Evolutionary conservation across 2,113 vertebrate species (phyloP).

Genomic region (Tachysurus fulvidraco): DNA sequence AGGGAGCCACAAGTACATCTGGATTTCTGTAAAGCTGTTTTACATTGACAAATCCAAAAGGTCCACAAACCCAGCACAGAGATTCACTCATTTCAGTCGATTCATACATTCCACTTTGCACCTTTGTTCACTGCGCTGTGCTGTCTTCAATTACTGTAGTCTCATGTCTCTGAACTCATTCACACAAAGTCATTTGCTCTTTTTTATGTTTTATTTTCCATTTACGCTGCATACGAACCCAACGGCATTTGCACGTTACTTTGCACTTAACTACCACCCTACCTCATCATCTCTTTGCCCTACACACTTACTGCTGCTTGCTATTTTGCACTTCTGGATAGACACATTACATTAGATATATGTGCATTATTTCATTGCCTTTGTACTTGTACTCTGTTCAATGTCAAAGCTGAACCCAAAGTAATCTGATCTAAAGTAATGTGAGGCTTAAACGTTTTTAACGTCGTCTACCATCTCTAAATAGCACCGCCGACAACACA

Average conservation of each 20-base stretch:
- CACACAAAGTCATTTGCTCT: background rate
- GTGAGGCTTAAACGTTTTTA: background rate
- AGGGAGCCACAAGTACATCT: background rate
- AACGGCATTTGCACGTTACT: background rate
- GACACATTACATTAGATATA: too few species aligned
- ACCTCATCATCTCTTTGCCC: background rate
- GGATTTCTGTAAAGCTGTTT: background rate
- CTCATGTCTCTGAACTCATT: background rate
- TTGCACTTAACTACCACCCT: background rate
- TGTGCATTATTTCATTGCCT: background rate
- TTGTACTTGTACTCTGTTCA: background rate
- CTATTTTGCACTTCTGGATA: background rate
- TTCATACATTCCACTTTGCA: background rate
- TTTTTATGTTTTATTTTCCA: background rate
- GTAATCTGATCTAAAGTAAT: background rate
- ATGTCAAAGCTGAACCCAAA: background rate
- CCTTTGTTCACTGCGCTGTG: background rate
- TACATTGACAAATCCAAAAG: background rate
- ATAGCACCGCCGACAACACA: background rate
- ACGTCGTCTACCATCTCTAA: background rate
- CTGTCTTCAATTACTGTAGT: background rate
- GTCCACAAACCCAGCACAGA: too few species aligned
- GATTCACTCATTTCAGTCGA: background rate
- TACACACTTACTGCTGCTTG: background rate
- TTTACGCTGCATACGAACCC: background rate